Conservation (phyloP, 2,113 vertebrate genomes). For the Gymnorhina tibicen region DNA sequence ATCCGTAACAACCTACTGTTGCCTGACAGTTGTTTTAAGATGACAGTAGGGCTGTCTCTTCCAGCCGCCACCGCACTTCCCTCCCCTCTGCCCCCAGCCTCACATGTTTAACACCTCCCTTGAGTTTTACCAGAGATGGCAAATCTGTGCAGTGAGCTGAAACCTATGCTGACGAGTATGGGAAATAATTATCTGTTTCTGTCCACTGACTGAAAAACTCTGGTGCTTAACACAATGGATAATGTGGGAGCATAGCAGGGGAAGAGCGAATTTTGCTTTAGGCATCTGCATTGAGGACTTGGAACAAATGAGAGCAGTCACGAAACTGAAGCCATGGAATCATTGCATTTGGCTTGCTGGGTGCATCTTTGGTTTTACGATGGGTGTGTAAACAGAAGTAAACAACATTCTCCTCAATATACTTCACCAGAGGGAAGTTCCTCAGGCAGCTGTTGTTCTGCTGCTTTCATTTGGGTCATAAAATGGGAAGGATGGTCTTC, state of each 20-base stretch:
- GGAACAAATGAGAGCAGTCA: conserved; percentile 29
- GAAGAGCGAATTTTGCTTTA: conserved; percentile 23
- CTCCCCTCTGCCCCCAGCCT: background rate
- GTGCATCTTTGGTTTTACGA: conserved; percentile 6
- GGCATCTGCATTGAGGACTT: background rate
- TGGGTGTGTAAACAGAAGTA: conserved; percentile 16
- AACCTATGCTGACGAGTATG: background rate
- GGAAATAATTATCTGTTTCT: conserved; percentile 42
- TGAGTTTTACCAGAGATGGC: background rate
- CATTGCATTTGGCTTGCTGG: conserved; percentile 1
- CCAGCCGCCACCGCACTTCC: accelerated
- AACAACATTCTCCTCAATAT: conserved; percentile 33
- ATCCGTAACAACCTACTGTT: background rate
- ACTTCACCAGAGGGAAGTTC: background rate
- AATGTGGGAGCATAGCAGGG: background rate
- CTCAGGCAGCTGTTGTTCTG: background rate
- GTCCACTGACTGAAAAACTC: background rate
- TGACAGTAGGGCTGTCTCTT: background rate
- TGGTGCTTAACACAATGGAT: conserved; percentile 17
- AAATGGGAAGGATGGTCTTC: background rate
- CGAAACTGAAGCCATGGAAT: background rate
- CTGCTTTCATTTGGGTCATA: background rate
- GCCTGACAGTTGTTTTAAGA: background rate
- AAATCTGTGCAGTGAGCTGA: background rate
- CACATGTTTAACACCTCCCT: background rate